Conservation (phyloP, 2,797 vertebrate genomes). For the Pristis pectinata region DNA sequence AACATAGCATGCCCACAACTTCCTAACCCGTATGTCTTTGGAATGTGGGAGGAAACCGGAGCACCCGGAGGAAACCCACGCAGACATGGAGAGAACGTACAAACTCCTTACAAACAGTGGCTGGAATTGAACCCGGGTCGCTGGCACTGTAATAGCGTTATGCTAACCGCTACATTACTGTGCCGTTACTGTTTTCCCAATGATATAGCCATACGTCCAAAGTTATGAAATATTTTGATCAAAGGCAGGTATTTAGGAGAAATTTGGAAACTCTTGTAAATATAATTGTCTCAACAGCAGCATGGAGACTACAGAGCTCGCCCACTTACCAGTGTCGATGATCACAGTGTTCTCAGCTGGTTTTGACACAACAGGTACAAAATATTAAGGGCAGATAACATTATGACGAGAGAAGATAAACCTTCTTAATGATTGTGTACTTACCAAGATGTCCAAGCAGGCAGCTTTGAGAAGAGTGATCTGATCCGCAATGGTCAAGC, state of each 20-base stretch:
- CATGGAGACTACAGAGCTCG: slow-evolving; percentile 29
- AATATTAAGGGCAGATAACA: slow-evolving; percentile 45
- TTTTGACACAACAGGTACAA: slow-evolving; percentile 46
- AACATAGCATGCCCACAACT: too few relatives aligned
- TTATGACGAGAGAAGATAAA: slow-evolving; percentile 40
- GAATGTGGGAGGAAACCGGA: too few relatives aligned
- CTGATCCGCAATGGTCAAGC: slow-evolving; percentile 88
- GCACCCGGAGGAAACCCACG: too few relatives aligned
- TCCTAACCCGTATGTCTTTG: too few relatives aligned
- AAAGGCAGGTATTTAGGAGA: slow-evolving; percentile 40
- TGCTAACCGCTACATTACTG: too few relatives aligned
- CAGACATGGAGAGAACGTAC: too few relatives aligned
- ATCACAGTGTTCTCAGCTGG: slow-evolving; percentile 42
- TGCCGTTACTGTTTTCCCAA: slow-evolving; percentile 24
- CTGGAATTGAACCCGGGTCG: too few relatives aligned
- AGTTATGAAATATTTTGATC: background rate
- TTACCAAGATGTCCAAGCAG: slow-evolving; percentile 90
- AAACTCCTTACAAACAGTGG: too few relatives aligned
- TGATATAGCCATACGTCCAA: slow-evolving; percentile 38
- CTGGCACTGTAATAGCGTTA: too few relatives aligned
- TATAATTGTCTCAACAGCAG: slow-evolving; percentile 36
- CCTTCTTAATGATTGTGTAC: slow-evolving; percentile 46
- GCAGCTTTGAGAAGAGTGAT: slow-evolving; percentile 91
- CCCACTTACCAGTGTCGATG: slow-evolving; percentile 41
- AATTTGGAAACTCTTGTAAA: slow-evolving; percentile 35